Percentiles rank a stretch among this genome's conserved stretches.
Conservation (phyloP, 2,113 vertebrate species). For the Mesembrinibis cayennensis region DNA sequence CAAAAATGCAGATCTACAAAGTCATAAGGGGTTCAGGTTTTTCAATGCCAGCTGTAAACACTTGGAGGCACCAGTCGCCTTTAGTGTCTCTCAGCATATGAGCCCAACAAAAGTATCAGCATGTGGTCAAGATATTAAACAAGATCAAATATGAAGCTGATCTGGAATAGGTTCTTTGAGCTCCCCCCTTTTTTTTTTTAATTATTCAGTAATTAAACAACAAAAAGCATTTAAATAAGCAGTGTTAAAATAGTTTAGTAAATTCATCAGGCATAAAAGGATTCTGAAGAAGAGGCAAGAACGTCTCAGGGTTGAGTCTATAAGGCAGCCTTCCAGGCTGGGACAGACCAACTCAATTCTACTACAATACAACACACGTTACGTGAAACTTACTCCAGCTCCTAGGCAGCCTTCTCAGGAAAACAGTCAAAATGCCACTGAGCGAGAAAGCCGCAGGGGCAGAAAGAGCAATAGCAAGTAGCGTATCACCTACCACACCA, state of each 20-base stretch:
- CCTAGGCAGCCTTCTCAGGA: not conserved
- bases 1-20: not conserved
- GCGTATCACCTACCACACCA: not conserved
- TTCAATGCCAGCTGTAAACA: not conserved
- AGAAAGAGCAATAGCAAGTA: not conserved
- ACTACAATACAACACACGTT: rapidly evolving
- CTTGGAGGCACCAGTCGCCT: not conserved
- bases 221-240: not conserved
- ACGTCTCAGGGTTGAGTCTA: rapidly evolving
- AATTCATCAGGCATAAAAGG: not conserved
- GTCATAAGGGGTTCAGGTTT: not conserved
- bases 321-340: not conserved
- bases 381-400: not conserved
- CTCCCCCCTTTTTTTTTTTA: not conserved
- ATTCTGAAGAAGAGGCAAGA: not conserved
- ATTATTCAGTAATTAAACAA: constrained; percentile 17
- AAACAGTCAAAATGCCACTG: not conserved
- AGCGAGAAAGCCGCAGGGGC: not conserved
- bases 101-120: not conserved
- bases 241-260: not conserved
- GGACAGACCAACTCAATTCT: not conserved
- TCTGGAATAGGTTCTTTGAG: constrained; percentile 14
- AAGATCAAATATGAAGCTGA: constrained; percentile 47
- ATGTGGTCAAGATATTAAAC: constrained; percentile 10
- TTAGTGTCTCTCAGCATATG: not conserved